Evolutionary conservation across 2,888 invertebrate genomes (phyloP).

Genomic region (Dryomyza anilis): DNA sequence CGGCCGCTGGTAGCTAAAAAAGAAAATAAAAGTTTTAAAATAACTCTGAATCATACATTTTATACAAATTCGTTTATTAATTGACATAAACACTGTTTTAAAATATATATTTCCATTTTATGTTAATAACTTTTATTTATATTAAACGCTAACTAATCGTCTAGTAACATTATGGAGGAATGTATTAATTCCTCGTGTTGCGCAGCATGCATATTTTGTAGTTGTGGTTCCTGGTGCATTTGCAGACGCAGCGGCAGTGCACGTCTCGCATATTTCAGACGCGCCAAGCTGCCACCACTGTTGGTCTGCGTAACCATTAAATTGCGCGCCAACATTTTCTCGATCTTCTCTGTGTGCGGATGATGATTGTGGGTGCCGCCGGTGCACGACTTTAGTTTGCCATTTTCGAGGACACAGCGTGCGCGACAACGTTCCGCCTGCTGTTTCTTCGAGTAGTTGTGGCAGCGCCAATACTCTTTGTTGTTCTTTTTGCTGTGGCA

Average conservation of each 20-base stretch:
- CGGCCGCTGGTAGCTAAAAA: constrained; percentile 9
- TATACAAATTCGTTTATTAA: background rate
- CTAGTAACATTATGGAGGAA: constrained; percentile 46
- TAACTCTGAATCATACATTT: background rate
- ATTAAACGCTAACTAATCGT: constrained; percentile 31
- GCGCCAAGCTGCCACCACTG: background rate
- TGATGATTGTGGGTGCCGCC: constrained; percentile 60
- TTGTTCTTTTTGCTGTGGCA: constrained; percentile 60
- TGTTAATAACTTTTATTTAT: background rate
- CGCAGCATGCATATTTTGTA: constrained; percentile 31
- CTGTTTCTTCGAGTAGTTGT: constrained; percentile 60
- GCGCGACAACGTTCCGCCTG: constrained; percentile 58
- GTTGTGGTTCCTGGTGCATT: constrained; percentile 25
- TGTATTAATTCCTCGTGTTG: constrained; percentile 34
- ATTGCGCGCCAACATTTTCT: constrained; percentile 57
- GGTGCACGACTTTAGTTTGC: constrained; percentile 55
- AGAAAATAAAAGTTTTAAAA: background rate
- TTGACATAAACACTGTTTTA: background rate
- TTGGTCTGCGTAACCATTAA: constrained; percentile 41
- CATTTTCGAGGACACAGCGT: constrained; percentile 59
- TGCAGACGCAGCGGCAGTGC: background rate
- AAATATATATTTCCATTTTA: background rate
- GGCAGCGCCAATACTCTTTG: constrained; percentile 61
- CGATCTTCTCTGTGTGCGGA: constrained; percentile 60
- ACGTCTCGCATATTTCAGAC: constrained; percentile 17